phyloP scores from a whole-genome alignment of 53 echinoderm and acorn worm genomes.

The Echinarachnius parma region DNA sequence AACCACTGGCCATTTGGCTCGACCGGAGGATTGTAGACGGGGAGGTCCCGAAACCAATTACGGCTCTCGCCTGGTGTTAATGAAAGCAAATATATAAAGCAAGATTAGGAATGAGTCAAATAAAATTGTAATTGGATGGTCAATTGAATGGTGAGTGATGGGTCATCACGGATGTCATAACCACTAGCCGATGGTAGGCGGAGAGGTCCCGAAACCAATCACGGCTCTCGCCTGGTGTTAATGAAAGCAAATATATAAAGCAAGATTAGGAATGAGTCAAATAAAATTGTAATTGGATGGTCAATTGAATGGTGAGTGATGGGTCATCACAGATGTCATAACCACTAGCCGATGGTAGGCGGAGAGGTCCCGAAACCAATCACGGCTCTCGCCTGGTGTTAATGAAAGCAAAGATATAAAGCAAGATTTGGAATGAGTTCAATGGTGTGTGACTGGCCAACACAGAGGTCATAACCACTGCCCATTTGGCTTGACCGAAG shows the following conservation, averaged over 20 bases:
- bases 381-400: slow-evolving; percentile 69
- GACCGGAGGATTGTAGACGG: slow-evolving; percentile 73
- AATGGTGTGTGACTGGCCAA: slow-evolving; percentile 66
- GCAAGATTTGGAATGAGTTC: no score
- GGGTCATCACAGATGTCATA: slow-evolving; percentile 74
- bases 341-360: slow-evolving; percentile 60
- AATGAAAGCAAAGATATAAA: no score
- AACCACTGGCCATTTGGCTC: slow-evolving; percentile 57
- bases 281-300: no score
- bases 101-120: no score
- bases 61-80: slow-evolving; percentile 64
- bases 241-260: no score
- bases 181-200: slow-evolving; percentile 65
- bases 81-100: no score
- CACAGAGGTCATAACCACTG: slow-evolving; percentile 73
- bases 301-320: slow-evolving; percentile 55
- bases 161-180: slow-evolving; percentile 72
- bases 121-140: no score
- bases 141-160: slow-evolving; percentile 56
- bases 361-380: slow-evolving; percentile 53
- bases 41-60: slow-evolving; percentile 53
- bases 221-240: slow-evolving; percentile 67
- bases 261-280: no score
- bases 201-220: slow-evolving; percentile 50
- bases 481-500: slow-evolving; percentile 61